These are phyloP conservation scores for Sula dactylatra DNA, from an alignment of 2,113 vertebrate genomes.

Conservation along the genomic window DNA sequence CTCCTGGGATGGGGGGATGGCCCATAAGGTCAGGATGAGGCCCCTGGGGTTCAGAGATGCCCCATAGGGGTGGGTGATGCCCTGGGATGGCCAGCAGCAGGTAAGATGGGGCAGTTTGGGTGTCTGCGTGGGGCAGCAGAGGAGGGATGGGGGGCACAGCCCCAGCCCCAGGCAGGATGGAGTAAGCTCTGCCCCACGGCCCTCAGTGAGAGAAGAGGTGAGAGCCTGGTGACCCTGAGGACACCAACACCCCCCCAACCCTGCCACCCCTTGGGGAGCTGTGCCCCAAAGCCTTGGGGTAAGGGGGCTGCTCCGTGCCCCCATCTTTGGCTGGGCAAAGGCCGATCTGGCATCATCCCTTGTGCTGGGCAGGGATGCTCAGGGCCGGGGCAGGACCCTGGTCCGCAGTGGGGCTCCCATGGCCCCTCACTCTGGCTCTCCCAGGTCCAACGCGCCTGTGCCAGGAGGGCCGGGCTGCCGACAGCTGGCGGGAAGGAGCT, in stretches of 20 bases:
- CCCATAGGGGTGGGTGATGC: no score
- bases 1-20: neutral
- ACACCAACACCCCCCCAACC: accelerated
- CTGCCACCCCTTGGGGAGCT: neutral
- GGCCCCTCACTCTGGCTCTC: neutral
- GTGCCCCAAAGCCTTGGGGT: neutral
- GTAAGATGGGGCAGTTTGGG: neutral
- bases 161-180: neutral
- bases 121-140: neutral
- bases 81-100: neutral
- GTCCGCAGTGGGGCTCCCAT: neutral
- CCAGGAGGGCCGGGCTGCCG: neutral
- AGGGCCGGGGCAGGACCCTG: neutral
- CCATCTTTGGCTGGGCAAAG: accelerated
- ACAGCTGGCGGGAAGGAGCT: slow-evolving; percentile 61
- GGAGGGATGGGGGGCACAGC: neutral
- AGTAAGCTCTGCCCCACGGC: neutral
- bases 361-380: neutral
- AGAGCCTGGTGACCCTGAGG: neutral
- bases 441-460: neutral
- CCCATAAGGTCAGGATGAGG: no score
- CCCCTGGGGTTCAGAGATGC: neutral
- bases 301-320: neutral
- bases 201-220: accelerated
- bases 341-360: neutral